Evolutionary conservation across 2,113 vertebrate species (phyloP), one percentile per base, ranked within the genome.

Genomic region (Probosciger aterrimus): DNA sequence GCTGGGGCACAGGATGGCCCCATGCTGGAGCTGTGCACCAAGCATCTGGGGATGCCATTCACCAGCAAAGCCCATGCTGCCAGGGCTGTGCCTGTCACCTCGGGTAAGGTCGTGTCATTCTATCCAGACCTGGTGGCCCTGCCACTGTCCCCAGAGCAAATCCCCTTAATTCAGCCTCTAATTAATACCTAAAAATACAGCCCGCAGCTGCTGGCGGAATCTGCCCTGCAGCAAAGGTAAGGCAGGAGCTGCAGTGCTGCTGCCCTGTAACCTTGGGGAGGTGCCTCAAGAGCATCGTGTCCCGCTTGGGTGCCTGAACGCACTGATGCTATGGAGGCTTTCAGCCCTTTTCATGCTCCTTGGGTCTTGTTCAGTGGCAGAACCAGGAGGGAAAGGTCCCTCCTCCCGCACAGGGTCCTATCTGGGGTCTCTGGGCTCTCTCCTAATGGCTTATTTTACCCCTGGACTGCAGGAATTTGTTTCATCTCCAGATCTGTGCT

Each of bases 151-250:
- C 85, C 73, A 50, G 7, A 77, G 60, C 88, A 95, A 96, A 97
- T 95, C 96, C 90, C 82, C 14, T 67, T 97, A 95, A 97, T 64
- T 91, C 62, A 74, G 71, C 59, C 71, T 35, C 92, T 96, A 95
- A 97, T 97, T 95, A 95, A 95, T 92, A 86, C 89, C 96, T 96
- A 97, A 96, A 97, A 97, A 97, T 96, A 97, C 68, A 69, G 82
- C 88, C 86, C 13, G 14, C 97, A 97, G 96, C 95, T 97, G 97
- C 96, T 95, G 90, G 80, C 0, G 83, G 95, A 95, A 96, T 97
- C 82, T 92, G 80, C 68, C 95, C 94, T 73, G 95, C 83, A 59
- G 96, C 91, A 78, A 95, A 96, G 93, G 95, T 95, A 83, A 85
- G 76, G 82, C 64, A 55, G 71, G 60, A 73, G 28, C 62, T 4